These are phyloP conservation scores for Iguana delicatissima DNA, from an alignment of 2,797 vertebrate genomes.

Conservation along the genomic window DNA sequence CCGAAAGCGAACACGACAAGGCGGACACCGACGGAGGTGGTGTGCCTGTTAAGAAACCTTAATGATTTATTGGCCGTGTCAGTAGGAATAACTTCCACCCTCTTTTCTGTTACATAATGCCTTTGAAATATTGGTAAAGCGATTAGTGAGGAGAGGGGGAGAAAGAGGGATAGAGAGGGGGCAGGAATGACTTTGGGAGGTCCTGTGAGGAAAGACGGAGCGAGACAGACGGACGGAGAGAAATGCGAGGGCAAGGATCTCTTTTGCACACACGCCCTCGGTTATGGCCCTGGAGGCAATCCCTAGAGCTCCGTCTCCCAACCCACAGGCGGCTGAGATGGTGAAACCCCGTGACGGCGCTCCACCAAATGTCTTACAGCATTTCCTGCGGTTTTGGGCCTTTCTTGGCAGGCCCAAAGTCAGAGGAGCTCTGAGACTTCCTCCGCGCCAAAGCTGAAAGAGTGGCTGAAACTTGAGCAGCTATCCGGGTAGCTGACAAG, in stretches of 20 bases:
- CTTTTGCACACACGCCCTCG: background rate
- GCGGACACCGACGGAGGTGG: slow-evolving; percentile 71
- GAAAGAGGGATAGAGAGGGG: background rate
- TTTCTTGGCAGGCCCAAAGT: background rate
- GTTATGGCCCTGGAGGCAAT: background rate
- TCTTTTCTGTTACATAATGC: slow-evolving; percentile 70
- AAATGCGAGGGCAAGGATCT: background rate
- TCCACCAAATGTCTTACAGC: background rate
- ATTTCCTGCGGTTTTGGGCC: background rate
- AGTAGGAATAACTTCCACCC: slow-evolving; percentile 72
- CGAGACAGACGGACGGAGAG: background rate
- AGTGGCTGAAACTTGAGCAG: slow-evolving; percentile 25
- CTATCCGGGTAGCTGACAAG: slow-evolving; percentile 30
- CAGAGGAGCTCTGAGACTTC: background rate
- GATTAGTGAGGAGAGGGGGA: slow-evolving; percentile 66
- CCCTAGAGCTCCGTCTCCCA: fast-evolving
- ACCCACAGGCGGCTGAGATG: background rate
- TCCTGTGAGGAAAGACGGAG: background rate
- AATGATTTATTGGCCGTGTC: slow-evolving; percentile 77
- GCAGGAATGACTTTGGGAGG: slow-evolving; percentile 44
- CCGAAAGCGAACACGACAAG: slow-evolving; percentile 78
- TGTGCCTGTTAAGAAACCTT: slow-evolving; percentile 74
- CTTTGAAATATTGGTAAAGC: slow-evolving; percentile 73
- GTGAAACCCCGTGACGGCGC: background rate
- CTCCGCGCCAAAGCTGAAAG: background rate